Evolutionary conservation across 1,140 invertebrate genomes (phyloP), one percentile per base, ranked within the genome.

Genomic region (Eriosoma lanigerum): DNA sequence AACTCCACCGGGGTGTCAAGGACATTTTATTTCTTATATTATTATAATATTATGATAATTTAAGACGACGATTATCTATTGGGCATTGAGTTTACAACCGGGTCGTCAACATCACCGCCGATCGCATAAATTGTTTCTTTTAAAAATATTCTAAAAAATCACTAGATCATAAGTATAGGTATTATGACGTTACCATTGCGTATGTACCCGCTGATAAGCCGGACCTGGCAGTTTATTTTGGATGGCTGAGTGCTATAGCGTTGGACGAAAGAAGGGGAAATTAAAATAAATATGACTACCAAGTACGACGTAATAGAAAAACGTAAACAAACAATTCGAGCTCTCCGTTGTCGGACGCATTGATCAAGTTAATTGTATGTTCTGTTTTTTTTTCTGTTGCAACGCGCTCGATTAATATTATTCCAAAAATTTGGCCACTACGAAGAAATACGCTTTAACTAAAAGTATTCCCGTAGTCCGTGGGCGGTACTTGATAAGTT

Each of bases 1-100:
- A n/a, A n/a, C n/a, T n/a, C n/a, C n/a, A 13, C 32, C n/a, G 38
- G 32, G 64, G 38, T 66, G 64, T 66, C 64, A 66, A 66, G 64
- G 64, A 66, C 64, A 15, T 10, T 46, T 3, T 29, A 15, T 17
- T 66, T 38, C 4, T 21, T 13, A 13, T 38, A 19, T 12, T 64
- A n/a, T 29, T 50, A 50, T 3, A 2, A 52, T 52, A 52, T 15
- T 50, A 50, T 19, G 0, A 19, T 50, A 5, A 50, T n/a, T n/a
- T n/a, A n/a, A n/a, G n/a, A n/a, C n/a, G n/a, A n/a, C n/a, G n/a
- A n/a, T n/a, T n/a, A n/a, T n/a, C n/a, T n/a, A n/a, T n/a, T n/a
- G n/a, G n/a, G n/a, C n/a, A n/a, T n/a, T n/a, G n/a, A n/a, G n/a
- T n/a, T n/a, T n/a, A n/a, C n/a, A n/a, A n/a, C n/a, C n/a, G n/a